A percentile compares a stretch with the other conserved stretches of the same genome.
Evolutionary conservation across 1,140 invertebrate species (phyloP).

Genomic region (Trichonephila clavipes): DNA sequence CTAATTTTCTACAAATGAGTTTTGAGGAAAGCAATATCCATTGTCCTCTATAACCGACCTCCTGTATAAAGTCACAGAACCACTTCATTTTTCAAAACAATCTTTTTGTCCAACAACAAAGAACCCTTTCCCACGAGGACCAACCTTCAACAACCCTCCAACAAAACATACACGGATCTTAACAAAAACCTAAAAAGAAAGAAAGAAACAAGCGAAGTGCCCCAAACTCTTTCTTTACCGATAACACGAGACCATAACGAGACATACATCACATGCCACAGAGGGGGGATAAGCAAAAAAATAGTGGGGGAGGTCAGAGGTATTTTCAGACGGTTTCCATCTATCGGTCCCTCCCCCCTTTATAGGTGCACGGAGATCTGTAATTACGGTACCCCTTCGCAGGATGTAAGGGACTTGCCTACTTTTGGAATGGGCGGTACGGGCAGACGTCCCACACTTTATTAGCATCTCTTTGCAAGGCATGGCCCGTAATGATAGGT

Average conservation of each 20-base stretch:
- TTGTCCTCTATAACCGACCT: too few relatives aligned
- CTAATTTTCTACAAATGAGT: too few relatives aligned
- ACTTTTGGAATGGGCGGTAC: constrained; percentile 49
- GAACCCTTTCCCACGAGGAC: neutral
- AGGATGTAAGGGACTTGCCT: constrained; percentile 31
- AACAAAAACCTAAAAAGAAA: neutral
- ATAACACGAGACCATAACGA: constrained; percentile 25
- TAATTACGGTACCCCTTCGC: constrained; percentile 49
- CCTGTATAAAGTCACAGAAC: too few relatives aligned
- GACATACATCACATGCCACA: constrained; percentile 12
- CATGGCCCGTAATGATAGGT: constrained; percentile 68
- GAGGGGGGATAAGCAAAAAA: neutral
- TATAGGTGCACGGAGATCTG: constrained; percentile 29
- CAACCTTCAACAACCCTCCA: neutral
- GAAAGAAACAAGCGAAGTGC: neutral
- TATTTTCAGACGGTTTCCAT: neutral
- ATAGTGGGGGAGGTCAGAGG: neutral
- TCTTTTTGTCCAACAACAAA: too few relatives aligned
- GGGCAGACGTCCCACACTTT: constrained; percentile 57
- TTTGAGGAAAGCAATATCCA: too few relatives aligned
- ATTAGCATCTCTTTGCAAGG: constrained; percentile 62
- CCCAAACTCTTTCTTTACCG: constrained; percentile 11
- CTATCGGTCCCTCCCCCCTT: constrained; percentile 38
- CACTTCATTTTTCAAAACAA: too few relatives aligned
- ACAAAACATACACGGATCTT: neutral